Evolutionary conservation across 2,113 vertebrate genomes (phyloP).

Genomic region (Urocolius indicus): DNA sequence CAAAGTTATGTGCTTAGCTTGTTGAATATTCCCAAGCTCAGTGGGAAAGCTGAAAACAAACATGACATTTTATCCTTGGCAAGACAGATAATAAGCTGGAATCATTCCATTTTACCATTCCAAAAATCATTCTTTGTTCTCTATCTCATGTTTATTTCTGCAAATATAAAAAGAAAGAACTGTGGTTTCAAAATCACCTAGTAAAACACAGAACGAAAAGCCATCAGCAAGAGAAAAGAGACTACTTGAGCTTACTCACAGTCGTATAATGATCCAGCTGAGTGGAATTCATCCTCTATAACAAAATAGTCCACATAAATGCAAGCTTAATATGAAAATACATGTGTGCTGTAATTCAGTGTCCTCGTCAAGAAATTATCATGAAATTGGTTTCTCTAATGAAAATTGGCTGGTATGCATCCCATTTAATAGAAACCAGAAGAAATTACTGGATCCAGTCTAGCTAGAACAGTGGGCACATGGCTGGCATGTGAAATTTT

Average conservation of each 20-base stretch:
- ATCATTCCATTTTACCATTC: background rate
- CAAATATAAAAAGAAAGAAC: background rate
- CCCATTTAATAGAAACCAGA: background rate
- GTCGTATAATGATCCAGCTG: background rate
- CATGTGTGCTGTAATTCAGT: background rate
- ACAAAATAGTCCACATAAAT: background rate
- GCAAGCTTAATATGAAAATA: background rate
- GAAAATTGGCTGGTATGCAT: background rate
- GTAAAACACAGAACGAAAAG: background rate
- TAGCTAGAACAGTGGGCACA: background rate
- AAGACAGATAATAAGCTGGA: background rate
- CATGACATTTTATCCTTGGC: background rate
- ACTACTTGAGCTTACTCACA: background rate
- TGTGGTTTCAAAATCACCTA: background rate
- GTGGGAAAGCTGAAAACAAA: background rate
- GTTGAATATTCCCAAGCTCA: background rate
- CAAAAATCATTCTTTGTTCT: background rate
- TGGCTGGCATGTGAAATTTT: background rate
- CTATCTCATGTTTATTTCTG: background rate
- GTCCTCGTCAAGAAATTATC: background rate
- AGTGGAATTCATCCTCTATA: background rate
- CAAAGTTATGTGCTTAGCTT: background rate
- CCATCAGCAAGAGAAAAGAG: background rate
- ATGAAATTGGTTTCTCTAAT: background rate
- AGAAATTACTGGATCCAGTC: background rate